Percentiles rank a stretch among this genome's conserved stretches.
These are phyloP conservation scores for Hucho hucho DNA, from an alignment of 2,113 vertebrate species.

Conservation along the genomic window DNA sequence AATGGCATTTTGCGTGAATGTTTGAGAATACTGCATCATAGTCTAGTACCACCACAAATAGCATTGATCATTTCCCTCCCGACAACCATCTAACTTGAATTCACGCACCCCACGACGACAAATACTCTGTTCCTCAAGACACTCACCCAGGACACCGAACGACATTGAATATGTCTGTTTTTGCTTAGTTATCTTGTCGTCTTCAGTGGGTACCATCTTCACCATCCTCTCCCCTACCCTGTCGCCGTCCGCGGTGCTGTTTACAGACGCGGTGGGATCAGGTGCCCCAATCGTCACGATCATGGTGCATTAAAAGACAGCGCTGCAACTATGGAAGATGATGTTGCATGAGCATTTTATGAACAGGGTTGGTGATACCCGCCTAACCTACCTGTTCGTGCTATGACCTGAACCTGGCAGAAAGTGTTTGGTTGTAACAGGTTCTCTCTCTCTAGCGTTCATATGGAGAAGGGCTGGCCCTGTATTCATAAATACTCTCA, in stretches of 20 bases:
- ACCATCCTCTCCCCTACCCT: constrained; percentile 59
- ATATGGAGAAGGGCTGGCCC: too few relatives aligned
- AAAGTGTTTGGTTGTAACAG: too few relatives aligned
- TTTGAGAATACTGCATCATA: too few relatives aligned
- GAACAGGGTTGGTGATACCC: constrained; percentile 3
- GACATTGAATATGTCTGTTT: constrained; percentile 35
- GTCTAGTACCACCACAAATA: too few relatives aligned
- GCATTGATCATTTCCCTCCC: too few relatives aligned
- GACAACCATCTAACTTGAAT: background rate
- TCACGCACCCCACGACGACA: background rate
- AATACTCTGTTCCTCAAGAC: background rate
- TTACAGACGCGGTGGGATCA: constrained; percentile 44
- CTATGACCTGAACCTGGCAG: too few relatives aligned
- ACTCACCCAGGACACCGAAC: constrained; percentile 64
- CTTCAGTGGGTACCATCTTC: constrained; percentile 51
- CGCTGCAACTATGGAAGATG: constrained; percentile 1
- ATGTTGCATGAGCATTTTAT: constrained; percentile 29
- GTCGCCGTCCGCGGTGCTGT: constrained; percentile 41
- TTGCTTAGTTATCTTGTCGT: constrained; percentile 43
- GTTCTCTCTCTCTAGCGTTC: too few relatives aligned
- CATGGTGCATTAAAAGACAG: constrained; percentile 23
- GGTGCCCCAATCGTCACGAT: constrained; percentile 37
- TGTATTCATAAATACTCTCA: too few relatives aligned
- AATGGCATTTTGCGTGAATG: too few relatives aligned
- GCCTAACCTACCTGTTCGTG: constrained; percentile 2